phyloP scores from a whole-genome alignment of 2,888 invertebrate species.

The Microctonus hyperodae region DNA sequence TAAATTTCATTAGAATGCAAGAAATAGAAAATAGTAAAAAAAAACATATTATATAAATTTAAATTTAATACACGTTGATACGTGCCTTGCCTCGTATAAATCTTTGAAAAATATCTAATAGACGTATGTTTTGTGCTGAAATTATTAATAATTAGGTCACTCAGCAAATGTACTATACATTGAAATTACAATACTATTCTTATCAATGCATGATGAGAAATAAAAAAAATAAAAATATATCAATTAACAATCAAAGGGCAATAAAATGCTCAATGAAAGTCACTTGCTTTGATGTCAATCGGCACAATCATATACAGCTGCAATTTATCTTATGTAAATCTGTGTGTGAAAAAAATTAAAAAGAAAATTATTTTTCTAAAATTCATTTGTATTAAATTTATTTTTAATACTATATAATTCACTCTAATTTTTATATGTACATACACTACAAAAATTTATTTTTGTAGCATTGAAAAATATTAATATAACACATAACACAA shows the following conservation, averaged over 20 bases:
- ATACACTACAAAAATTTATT: too few relatives aligned
- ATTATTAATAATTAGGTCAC: neutral
- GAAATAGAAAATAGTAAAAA: neutral
- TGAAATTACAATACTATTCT: neutral
- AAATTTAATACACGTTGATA: conserved; percentile 21
- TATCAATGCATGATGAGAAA: neutral
- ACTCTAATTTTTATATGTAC: too few relatives aligned
- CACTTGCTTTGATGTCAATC: neutral
- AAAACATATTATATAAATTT: neutral
- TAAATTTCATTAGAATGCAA: conserved; percentile 6
- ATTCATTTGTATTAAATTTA: neutral
- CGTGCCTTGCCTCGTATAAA: conserved; percentile 31
- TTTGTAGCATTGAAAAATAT: too few relatives aligned
- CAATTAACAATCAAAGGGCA: neutral
- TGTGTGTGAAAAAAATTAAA: conserved; percentile 25
- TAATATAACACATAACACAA: too few relatives aligned
- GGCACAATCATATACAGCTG: neutral
- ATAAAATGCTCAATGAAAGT: conserved; percentile 1
- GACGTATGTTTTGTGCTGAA: neutral
- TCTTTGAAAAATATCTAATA: conserved; percentile 5
- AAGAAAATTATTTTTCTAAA: conserved; percentile 29
- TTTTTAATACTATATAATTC: too few relatives aligned
- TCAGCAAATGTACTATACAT: neutral
- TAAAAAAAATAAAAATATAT: neutral
- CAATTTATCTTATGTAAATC: conserved; percentile 12